Evolutionary conservation across 2,797 vertebrate genomes (phyloP).

Genomic region (Schizopygopsis malacanthus): DNA sequence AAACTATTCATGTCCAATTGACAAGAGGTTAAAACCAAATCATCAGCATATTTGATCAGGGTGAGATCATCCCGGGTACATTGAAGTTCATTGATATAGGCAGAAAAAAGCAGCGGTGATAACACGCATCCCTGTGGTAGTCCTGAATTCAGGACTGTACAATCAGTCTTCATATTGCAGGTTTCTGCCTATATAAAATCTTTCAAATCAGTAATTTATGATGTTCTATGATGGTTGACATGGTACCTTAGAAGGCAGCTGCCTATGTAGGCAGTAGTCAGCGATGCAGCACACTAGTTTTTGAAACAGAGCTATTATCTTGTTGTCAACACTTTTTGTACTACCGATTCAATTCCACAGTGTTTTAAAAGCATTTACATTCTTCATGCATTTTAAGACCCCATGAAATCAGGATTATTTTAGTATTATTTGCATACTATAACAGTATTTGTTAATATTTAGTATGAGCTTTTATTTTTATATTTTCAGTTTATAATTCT

Average conservation of each 20-base stretch:
- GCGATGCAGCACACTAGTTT: neutral
- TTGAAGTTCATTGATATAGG: too few species aligned
- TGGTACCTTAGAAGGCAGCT: neutral
- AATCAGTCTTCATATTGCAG: neutral
- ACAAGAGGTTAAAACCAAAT: too few species aligned
- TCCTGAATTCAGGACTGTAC: too few species aligned
- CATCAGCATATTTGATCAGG: too few species aligned
- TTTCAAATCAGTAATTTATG: slow-evolving; percentile 1
- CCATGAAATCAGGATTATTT: slow-evolving; percentile 17
- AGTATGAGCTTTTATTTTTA: neutral
- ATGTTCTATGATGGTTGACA: neutral
- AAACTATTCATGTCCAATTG: too few species aligned
- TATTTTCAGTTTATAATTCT: neutral
- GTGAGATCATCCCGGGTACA: too few species aligned
- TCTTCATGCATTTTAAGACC: slow-evolving; percentile 19
- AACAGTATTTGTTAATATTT: neutral
- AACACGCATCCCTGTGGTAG: too few species aligned
- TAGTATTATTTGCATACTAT: too few species aligned
- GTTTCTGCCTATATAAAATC: neutral
- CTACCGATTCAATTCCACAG: neutral
- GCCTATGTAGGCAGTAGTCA: neutral
- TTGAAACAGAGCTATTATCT: slow-evolving; percentile 20
- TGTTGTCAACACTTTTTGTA: neutral
- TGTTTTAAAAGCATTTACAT: neutral
- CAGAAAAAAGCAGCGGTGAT: too few species aligned